Base-by-base conservation (phyloP, 2,888 invertebrate genomes). In the Pachydiplax longipennis region DNA sequence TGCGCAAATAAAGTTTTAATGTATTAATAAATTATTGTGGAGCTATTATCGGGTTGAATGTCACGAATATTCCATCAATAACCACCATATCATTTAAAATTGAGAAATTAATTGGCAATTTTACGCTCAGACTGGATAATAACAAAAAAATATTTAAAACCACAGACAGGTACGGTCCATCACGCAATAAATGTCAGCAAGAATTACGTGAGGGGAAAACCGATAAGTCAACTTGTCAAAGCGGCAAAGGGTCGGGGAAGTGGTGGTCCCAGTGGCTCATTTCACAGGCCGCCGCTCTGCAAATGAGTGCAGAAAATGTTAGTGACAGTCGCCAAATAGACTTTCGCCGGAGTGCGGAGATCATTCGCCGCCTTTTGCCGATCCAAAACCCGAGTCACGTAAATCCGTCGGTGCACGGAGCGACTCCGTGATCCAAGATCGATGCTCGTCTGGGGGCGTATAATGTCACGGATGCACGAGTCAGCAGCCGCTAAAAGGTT, bases 271-370 rank as follows among this genome's bases (percentile, higher is more conserved):
- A 12, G 48, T 35, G 53, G 35, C 35, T 35, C 6, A n/a, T 44
- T 58, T 10, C 58, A n/a, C 18, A 15, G 53, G 44, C 22, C n/a
- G 44, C 58, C 15, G 53, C 53, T 15, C 82, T 1, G 53, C 58
- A 83, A 83, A 61, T 61, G n/a, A 65, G 87, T 40, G 65, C 40
- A 87, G 61, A 22, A 65, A 87, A 87, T 15, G 61, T 31, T 40
- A 58, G 37, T 65, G 87, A 40, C 87, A 87, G 87, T 61, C 87
- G 87, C 87, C 87, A 87, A 87, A 87, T 65, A 87, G 87, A 65
- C 87, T 87, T 87, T 87, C 87, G 18, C 61, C 18, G 81, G 25
- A 25, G 31, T 83, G 53, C 83, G 53, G 83, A 35, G 53, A 83
- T 2, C 22, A 15, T 53, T 82, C 48, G 18, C 61, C 18, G 81